Percentiles rank a stretch among this genome's conserved stretches.
Evolutionary conservation across 1,140 invertebrate genomes (phyloP).

Genomic region (Campoletis sonorensis): DNA sequence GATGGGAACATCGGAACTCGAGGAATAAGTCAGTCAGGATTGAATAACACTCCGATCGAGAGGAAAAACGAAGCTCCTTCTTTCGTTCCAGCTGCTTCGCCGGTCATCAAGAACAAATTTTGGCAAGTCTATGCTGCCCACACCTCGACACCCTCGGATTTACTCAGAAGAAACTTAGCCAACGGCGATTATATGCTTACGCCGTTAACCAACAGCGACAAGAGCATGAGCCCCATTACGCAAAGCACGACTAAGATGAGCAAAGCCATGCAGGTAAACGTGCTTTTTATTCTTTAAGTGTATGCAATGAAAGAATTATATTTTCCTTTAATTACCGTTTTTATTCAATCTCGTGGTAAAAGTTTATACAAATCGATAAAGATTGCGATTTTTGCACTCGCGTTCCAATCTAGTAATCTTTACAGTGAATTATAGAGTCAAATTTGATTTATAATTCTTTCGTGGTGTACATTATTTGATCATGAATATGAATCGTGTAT

Average conservation of each 20-base stretch:
- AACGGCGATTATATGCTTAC: conserved; percentile 77
- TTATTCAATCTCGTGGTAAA: background rate
- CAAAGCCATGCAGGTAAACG: conserved; percentile 89
- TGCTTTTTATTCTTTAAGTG: conserved; percentile 44
- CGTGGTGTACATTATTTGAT: no score
- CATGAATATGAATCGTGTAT: no score
- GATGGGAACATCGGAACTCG: background rate
- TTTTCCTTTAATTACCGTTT: background rate
- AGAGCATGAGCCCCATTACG: conserved; percentile 91
- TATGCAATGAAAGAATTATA: background rate
- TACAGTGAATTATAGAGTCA: no score
- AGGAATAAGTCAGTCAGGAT: background rate
- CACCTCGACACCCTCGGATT: conserved; percentile 72
- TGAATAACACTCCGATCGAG: background rate
- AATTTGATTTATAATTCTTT: no score
- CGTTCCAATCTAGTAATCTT: background rate
- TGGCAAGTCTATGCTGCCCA: conserved; percentile 66
- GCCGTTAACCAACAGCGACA: conserved; percentile 79
- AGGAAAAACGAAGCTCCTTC: background rate
- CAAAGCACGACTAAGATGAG: conserved; percentile 90
- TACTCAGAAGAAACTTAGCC: conserved; percentile 66
- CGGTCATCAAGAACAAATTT: conserved; percentile 61
- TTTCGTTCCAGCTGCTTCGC: conserved; percentile 48
- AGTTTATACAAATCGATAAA: background rate
- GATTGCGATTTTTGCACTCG: background rate